Evolutionary conservation across 2,113 vertebrate genomes (phyloP), one percentile per base, ranked within the genome.

Genomic region (Anolis sagrei): DNA sequence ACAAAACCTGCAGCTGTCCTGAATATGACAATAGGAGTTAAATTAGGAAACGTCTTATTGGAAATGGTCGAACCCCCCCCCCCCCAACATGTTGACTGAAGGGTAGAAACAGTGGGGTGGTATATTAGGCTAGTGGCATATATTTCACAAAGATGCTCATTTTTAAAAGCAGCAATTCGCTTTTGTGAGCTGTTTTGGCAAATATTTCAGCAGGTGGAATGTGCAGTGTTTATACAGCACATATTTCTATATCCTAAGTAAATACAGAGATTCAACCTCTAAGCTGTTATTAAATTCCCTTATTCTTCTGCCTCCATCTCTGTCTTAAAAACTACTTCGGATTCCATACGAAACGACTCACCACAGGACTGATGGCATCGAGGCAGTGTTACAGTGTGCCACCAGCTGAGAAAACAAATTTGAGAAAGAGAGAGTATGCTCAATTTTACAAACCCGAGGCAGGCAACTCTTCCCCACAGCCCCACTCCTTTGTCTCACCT

Each of bases 361-460:
- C 94, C 89, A 90, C 91, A 85, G 94, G 93, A 78, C 87, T 72
- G 75, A 80, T 79, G 91, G 92, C 0, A 70, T 86, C 93, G 92
- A 89, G 92, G 91, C 90, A 90, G 82, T 0, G 8, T 83, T 0
- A 8, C 11, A 44, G 91, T 58, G 80, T 88, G 88, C 94, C 93
- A 94, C 95, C 95, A 96, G 96, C 96, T 96, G 96, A 96, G 95
- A 94, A 96, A 97, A 96, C 94, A 96, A 95, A 95, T 93, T 88
- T 44, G 88, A 95, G 96, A 95, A 94, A 95, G 94, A 92, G 91
- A 93, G 92, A 89, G 91, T 90, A 66, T 0, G 0, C 89, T 95
- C 69, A 85, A 88, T 95, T 94, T 95, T 93, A 94, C 88, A 88
- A 92, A 92, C 92, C 89, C 51, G 44, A 85, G 92, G 94, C 87